Conservation (phyloP, 2,888 invertebrate species). For the Cosmia trapezina region DNA sequence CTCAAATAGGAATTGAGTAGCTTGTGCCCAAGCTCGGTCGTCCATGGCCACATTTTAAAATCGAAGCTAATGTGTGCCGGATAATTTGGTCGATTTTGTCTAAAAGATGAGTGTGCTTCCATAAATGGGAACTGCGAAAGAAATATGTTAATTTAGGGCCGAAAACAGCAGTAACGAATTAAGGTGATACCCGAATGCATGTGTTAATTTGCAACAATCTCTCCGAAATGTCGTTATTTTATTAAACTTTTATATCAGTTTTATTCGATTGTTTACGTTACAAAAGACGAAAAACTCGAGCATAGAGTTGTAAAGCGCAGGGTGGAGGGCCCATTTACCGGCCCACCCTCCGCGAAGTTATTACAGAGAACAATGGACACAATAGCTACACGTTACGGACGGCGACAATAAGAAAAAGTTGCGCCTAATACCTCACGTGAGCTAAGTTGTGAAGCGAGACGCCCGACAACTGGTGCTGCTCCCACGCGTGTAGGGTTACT, state of each 20-base stretch:
- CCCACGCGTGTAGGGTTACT: not conserved
- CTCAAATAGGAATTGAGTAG: too few relatives aligned
- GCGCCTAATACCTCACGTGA: conserved; percentile 58
- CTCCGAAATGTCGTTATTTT: too few relatives aligned
- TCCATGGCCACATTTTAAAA: too few relatives aligned
- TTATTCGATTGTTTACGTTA: conserved; percentile 21
- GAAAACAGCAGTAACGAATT: too few relatives aligned
- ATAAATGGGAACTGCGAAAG: too few relatives aligned
- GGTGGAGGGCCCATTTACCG: conserved; percentile 18
- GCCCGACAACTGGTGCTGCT: conserved; percentile 24
- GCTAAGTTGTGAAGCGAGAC: conserved; percentile 32
- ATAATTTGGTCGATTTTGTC: too few relatives aligned
- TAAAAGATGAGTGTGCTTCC: too few relatives aligned
- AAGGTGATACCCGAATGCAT: too few relatives aligned
- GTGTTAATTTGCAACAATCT: too few relatives aligned
- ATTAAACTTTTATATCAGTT: conserved; percentile 25
- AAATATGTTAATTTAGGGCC: too few relatives aligned
- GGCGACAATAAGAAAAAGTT: conserved; percentile 61
- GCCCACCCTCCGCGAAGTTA: conserved; percentile 38
- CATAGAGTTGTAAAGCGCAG: conserved; percentile 13
- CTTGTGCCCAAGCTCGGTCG: too few relatives aligned
- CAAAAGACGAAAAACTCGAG: conserved; percentile 16
- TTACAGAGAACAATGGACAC: conserved; percentile 48
- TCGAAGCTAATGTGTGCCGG: too few relatives aligned
- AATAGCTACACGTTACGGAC: conserved; percentile 33